Evolutionary conservation across 2,888 invertebrate genomes (phyloP), one percentile per base, ranked within the genome.

Genomic region (Limnephilus lunatus): DNA sequence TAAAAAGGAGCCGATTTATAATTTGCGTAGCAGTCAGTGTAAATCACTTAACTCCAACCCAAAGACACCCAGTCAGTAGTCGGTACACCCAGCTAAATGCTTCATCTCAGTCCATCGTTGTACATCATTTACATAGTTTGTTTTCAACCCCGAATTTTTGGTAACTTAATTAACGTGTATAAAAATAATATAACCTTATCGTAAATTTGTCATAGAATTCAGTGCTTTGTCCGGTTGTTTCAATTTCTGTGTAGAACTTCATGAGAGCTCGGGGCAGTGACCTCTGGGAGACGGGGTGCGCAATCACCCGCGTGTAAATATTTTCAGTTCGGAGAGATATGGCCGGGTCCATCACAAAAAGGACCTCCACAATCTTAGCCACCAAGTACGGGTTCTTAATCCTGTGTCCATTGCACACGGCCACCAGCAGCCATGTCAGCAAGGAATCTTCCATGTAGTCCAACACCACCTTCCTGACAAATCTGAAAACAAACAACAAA

Each of bases 201-300:
- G 99, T 99, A 95, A 99, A 99, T 96, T 99, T 99, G 96, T 99
- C 99, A 95, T 99, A 99, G 96, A 99, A 99, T 96, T 99, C 99
- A 80, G 99, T 99, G 95, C 98, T 99, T 94, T 99, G 98, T 15
- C 99, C 99, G 15, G 99, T 99, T 19, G 98, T 98, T 96, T 99
- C 99, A 91, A 99, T 98, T 94, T 99, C 99, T 94, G 99, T 99
- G 95, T 99, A 99, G 96, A 99, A 99, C 95, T 98, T 98, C 99
- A 99, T 99, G 81, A 99, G 96, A 31, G 98, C 98, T 94, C 98
- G 98, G 0, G 99, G 98, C 92, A 99, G 96, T 92, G 97, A 97
- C 4, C 97, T 97, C 94, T 98, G 97, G 11, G 98, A 98, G 93
- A 99, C 96, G 90, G 98, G 98, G 95, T 99, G 99, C 94, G 98